Percentiles rank a stretch among this genome's conserved stretches.
These are phyloP conservation scores for Cylloceria caligata DNA, from an alignment of 2,888 invertebrate genomes.

Conservation along the genomic window DNA sequence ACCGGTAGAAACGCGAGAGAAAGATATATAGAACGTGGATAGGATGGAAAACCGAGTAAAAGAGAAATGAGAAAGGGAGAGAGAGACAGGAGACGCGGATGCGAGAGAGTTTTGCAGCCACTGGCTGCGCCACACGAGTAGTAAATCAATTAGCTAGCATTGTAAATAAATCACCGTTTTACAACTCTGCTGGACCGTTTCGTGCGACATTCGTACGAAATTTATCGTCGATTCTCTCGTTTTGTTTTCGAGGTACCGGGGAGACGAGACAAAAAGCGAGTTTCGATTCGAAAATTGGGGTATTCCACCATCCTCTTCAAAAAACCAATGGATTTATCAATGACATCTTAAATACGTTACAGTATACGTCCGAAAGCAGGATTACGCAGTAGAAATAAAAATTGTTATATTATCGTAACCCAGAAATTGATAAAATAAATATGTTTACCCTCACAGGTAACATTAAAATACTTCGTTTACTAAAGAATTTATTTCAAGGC, in stretches of 20 bases:
- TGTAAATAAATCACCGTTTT: slow-evolving; percentile 84
- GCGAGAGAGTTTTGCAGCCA: slow-evolving; percentile 68
- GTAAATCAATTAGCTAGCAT: slow-evolving; percentile 84
- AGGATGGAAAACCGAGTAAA: slow-evolving; percentile 55
- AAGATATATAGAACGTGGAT: slow-evolving; percentile 28
- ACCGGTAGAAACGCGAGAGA: slow-evolving; percentile 47
- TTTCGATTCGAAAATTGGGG: slow-evolving; percentile 50
- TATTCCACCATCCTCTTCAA: background rate
- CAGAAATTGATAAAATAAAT: background rate
- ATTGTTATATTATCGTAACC: background rate
- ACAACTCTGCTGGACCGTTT: slow-evolving; percentile 79
- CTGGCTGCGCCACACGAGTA: slow-evolving; percentile 75
- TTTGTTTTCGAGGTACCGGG: slow-evolving; percentile 63
- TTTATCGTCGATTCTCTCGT: slow-evolving; percentile 82
- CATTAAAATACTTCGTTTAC: too few species aligned
- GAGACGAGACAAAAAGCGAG: slow-evolving; percentile 35
- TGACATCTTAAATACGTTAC: slow-evolving; percentile 13
- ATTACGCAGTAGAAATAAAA: background rate
- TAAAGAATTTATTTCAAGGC: too few species aligned
- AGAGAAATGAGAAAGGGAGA: slow-evolving; percentile 48
- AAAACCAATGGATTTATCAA: slow-evolving; percentile 19
- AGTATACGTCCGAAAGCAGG: background rate
- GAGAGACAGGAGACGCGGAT: slow-evolving; percentile 69
- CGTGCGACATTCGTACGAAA: slow-evolving; percentile 80
- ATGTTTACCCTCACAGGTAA: too few species aligned